Conservation (phyloP, 2,888 invertebrate genomes). For the Melolontha melolontha region DNA sequence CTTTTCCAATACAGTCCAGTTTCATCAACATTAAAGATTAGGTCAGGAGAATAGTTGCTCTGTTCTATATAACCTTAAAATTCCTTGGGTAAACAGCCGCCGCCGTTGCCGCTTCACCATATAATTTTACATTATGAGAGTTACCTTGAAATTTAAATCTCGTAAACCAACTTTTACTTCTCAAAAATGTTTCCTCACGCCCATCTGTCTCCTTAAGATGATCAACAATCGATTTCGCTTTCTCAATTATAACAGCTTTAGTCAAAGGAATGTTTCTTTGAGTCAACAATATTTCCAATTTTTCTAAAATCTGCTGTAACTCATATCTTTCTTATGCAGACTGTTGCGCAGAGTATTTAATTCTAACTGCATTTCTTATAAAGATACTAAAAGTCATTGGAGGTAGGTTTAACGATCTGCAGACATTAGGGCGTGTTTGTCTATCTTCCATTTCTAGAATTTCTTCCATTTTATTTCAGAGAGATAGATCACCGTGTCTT, state of each 20-base stretch:
- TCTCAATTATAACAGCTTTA: too few relatives aligned
- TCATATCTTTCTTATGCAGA: too few relatives aligned
- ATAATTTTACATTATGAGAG: slow-evolving; percentile 46
- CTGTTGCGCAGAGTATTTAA: too few relatives aligned
- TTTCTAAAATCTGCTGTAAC: too few relatives aligned
- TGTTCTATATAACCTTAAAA: slow-evolving; percentile 31
- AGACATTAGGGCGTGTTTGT: neutral
- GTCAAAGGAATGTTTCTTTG: too few relatives aligned
- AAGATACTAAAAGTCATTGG: too few relatives aligned
- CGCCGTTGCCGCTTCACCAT: slow-evolving; percentile 48
- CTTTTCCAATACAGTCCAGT: slow-evolving; percentile 46
- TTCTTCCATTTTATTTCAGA: slow-evolving; percentile 32
- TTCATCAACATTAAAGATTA: slow-evolving; percentile 45
- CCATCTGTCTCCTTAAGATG: too few relatives aligned
- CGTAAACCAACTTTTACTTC: slow-evolving; percentile 48
- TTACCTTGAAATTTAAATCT: slow-evolving; percentile 48
- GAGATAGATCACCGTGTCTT: too few relatives aligned
- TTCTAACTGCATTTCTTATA: too few relatives aligned
- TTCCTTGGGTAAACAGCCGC: slow-evolving; percentile 16
- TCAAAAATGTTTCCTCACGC: slow-evolving; percentile 44
- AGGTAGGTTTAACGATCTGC: too few relatives aligned
- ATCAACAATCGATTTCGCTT: too few relatives aligned
- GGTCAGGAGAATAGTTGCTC: slow-evolving; percentile 42
- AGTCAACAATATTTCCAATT: too few relatives aligned
- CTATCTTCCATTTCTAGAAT: neutral